Evolutionary conservation across 2,888 invertebrate species (phyloP), one percentile per base, ranked within the genome.

Genomic region (Macrosoma leucophasiata): DNA sequence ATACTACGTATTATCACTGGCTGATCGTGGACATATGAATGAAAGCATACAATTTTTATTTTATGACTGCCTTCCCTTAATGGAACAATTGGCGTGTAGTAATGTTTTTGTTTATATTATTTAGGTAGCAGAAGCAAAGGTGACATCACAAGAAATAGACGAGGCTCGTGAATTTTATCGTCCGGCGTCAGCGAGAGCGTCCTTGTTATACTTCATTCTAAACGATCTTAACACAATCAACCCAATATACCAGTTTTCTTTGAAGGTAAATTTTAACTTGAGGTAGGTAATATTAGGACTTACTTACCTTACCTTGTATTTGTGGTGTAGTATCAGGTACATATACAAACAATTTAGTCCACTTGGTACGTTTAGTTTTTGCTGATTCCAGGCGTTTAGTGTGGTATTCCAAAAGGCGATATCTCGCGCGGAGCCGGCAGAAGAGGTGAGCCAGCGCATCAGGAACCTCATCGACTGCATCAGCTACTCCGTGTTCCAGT

Each of bases 321-420:
- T 8, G 14, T 17, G n/a, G n/a, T n/a, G n/a, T n/a, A n/a, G n/a
- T n/a, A n/a, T n/a, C 12, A 24, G 11, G 12, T 4, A 11, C 3
- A 11, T 5, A 9, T 11, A 10, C n/a, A 4, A n/a, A 22, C 22
- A 25, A 14, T 15, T 25, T 11, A 12, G 13, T 11, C 20, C 14
- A 13, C 14, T 13, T 20, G 11, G 10, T 18, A 17, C 11, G 9
- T 13, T 23, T 9, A 1, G 12, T 27, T 13, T 13, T 17, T 37
- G n/a, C 33, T 36, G 39, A 38, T 76, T 78, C n/a, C 56, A 95
- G 94, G 96, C 97, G 1, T 97, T 97, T 74, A 96, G 95, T 71
- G 96, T 96, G n/a, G 97, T 97, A 15, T 97, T 97, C 68, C 96
- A 96, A 86, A 97, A 96, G 63, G 97, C 97, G 10, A 97, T 98